Evolutionary conservation across 2,888 invertebrate species (phyloP), one percentile per base, ranked within the genome.

Genomic region (Orthonevra nobilis): DNA sequence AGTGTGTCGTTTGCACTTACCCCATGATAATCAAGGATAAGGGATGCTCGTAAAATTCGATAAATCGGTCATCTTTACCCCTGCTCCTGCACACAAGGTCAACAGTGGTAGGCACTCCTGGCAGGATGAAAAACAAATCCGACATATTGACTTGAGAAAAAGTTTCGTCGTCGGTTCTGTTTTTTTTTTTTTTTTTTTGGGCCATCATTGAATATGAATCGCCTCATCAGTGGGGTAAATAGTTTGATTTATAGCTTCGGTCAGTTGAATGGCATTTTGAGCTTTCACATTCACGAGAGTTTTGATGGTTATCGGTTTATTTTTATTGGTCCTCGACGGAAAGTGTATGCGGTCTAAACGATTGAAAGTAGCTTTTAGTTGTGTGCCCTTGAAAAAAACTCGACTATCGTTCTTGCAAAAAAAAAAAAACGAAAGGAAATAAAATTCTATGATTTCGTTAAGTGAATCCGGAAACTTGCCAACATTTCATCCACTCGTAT

Each of bases 171-270:
- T n/a, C n/a, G n/a, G n/a, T n/a, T n/a, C n/a, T n/a, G n/a, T n/a
- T n/a, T n/a, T n/a, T n/a, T n/a, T n/a, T n/a, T n/a, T n/a, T n/a
- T n/a, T n/a, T n/a, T n/a, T n/a, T n/a, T n/a, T n/a, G n/a, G n/a
- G n/a, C n/a, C n/a, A n/a, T n/a, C n/a, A 72, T 63, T 63, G 46
- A 58, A 50, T 50, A 28, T 46, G 63, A 63, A 63, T 38, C 54
- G 46, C 61, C 61, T 44, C 60, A 61, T 69, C 40, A 38, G 52
- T 54, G 26, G 28, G 60, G 61, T 52, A 63, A 34, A 56, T 32
- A 9, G 20, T 56, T 63, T 72, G 70, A 72, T 72, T 72, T 72
- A 72, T 63, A 54, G 19, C 32, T 61, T 54, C 28, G 70, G 15
- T 30, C 36, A 32, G 42, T 19, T 42, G 38, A n/a, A n/a, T n/a